Conservation (phyloP, 2,797 vertebrate species). For the Poeciliopsis infans region DNA sequence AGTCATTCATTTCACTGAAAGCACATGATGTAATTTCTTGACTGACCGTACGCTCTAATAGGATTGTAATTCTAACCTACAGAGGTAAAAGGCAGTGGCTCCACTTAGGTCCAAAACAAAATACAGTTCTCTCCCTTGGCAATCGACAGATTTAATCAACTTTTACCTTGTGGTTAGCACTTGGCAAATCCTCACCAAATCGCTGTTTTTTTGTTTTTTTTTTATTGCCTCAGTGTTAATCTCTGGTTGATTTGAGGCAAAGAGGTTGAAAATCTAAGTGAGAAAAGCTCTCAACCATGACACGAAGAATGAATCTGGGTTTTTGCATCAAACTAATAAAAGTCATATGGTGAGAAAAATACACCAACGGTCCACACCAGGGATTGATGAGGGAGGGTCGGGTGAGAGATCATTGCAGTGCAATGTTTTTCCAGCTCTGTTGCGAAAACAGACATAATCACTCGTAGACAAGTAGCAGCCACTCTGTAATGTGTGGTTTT, state of each 20-base stretch:
- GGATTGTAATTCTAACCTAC: conserved; percentile 38
- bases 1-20: conserved; percentile 52
- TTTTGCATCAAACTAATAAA: conserved; percentile 71
- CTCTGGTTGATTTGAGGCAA: conserved; percentile 50
- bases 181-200: conserved; percentile 62
- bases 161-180: neutral
- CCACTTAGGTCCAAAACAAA: conserved; percentile 42
- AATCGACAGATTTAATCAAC: conserved; percentile 45
- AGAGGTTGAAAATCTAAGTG: conserved; percentile 50
- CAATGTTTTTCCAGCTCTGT: conserved; percentile 62
- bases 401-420: conserved; percentile 61
- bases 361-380: conserved; percentile 50
- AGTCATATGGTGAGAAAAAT: conserved; percentile 68
- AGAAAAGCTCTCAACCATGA: conserved; percentile 57
- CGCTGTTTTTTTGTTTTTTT: conserved; percentile 20
- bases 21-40: conserved; percentile 38
- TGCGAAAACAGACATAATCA: conserved; percentile 66
- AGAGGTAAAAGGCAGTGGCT: conserved; percentile 31
- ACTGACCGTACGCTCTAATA: conserved; percentile 23
- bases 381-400: conserved; percentile 64
- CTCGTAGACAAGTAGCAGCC: conserved; percentile 60
- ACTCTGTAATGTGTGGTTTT: conserved; percentile 51
- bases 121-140: conserved; percentile 59
- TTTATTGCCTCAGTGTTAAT: conserved; percentile 2
- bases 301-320: conserved; percentile 56